A percentile compares a stretch with the other conserved stretches of the same genome.
phyloP scores from a whole-genome alignment of 2,888 invertebrate species.

The Trilocha varians region DNA sequence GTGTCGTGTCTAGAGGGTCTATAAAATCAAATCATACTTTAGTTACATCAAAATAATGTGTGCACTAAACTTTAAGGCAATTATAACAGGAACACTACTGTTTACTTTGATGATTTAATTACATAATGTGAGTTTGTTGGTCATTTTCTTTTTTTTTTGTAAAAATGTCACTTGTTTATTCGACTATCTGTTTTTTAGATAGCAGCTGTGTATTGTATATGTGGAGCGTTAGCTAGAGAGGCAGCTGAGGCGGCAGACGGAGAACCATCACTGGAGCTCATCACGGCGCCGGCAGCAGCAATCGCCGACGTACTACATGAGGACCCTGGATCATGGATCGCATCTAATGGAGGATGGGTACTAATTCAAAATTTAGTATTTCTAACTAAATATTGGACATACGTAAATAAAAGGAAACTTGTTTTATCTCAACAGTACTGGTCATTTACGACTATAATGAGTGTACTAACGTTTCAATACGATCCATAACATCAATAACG shows the following conservation, averaged over 20 bases:
- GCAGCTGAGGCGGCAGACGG: conserved; percentile 72
- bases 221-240: conserved; percentile 88
- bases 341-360: conserved; percentile 91
- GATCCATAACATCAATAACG: not conserved
- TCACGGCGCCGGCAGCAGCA: conserved; percentile 77
- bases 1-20: too few species aligned
- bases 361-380: conserved; percentile 12
- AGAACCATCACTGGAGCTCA: conserved; percentile 74
- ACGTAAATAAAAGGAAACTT: too few species aligned
- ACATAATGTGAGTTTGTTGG: too few species aligned
- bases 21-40: too few species aligned
- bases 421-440: too few species aligned
- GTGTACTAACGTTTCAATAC: not conserved
- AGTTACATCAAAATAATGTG: too few species aligned
- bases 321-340: conserved; percentile 86
- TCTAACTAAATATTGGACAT: too few species aligned
- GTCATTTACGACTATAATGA: not conserved
- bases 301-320: conserved; percentile 84
- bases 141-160: too few species aligned
- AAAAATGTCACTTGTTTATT: too few species aligned
- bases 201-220: conserved; percentile 85
- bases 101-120: too few species aligned
- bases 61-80: too few species aligned
- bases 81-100: too few species aligned
- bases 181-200: conserved; percentile 50